Base-by-base conservation (phyloP, 30 jellyfish, hydroid and myxozoan species). In the Aurelia aurita region DNA sequence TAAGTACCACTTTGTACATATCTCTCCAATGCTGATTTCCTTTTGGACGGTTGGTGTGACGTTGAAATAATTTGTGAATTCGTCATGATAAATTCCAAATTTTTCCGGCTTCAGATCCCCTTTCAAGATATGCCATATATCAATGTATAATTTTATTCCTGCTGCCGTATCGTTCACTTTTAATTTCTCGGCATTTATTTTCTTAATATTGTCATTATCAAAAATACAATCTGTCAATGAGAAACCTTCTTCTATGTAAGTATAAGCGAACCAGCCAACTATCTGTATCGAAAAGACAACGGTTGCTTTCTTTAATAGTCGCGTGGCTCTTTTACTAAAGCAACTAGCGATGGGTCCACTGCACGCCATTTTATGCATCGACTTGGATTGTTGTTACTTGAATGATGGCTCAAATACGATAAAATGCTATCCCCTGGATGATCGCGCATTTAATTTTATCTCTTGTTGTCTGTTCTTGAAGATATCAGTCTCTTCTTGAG, bases 211-310 rank as follows among this genome's bases (percentile, higher is more conserved):
- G 43, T 67, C 91, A 13, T 35, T 27, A 29, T 81, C 47, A 54
- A 81, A 81, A 13, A 81, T 32, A 29, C 91, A 81, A 45, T 81
- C 91, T 7, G 91, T 81, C 13, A 81, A 64, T 3, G 84, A 25
- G 27, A 66, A 81, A 13, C 91, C 91, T 53, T 81, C 91, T 57
- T 81, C 91, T 11, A 81, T 68, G 66, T 81, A 81, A 13, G 91
- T 81, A 70, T 81, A 81, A 18, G 44, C 57, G 16, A 67, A 53
- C 91, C 84, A 81, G 11, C 85, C 91, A 49, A 70, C 44, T 10
- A 70, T 29, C 65, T 81, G 91, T 21, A 64, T 64, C 10, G 51
- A 10, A 16, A 59, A 31, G 21, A 81, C 55, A 2, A 81, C 44
- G 3, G 55, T 2, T 20, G 58, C 31, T 45, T 72, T 72, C 69